Base-by-base conservation (phyloP, 2,888 invertebrate species). In the Cremastinae sp. region DNA sequence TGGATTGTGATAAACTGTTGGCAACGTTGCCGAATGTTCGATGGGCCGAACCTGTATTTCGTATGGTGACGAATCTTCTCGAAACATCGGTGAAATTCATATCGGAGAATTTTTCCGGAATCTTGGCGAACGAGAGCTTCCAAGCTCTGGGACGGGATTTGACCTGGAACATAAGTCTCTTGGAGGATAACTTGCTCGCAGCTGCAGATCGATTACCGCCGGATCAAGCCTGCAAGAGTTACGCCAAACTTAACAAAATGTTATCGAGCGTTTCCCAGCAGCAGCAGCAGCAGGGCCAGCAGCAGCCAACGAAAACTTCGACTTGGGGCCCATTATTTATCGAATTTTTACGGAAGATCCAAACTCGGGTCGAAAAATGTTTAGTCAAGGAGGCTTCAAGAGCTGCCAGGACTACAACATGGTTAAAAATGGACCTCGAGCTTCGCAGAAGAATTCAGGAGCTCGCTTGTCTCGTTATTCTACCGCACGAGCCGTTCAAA, bases 161-260 rank as follows among this genome's bases (percentile, higher is more conserved):
- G 76, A 94, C 94, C 7, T 94, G 95, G 91, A 94, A 94, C 84
- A 93, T 95, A 68, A 93, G 93, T 36, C 92, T 94, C 0, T 90
- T 98, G 9, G 96, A 96, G 86, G 95, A 96, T 73, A 94, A 96
- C 81, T 92, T 98, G 78, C 90, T 95, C 16, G 92, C 94, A 9
- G 95, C 97, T 0, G 94, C 97, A 0, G 95, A 95, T 76, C 93
- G 94, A 74, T 91, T 97, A 41, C 93, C 95, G 0, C 93, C 96
- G 0, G 96, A 97, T 78, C 95, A 95, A 86, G 94, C 96, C 0
- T 97, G 97, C 87, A 93, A 93, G 70, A 94, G 96, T 75, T 96
- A 96, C 84, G 91, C 93, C 0, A 89, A 87, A 54, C 75, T 89
- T 34, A 82, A 87, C 43, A 89, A 87, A 81, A 88, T 87, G 87